phyloP scores from a whole-genome alignment of 2,113 vertebrate species.

The Pelobates fuscus region DNA sequence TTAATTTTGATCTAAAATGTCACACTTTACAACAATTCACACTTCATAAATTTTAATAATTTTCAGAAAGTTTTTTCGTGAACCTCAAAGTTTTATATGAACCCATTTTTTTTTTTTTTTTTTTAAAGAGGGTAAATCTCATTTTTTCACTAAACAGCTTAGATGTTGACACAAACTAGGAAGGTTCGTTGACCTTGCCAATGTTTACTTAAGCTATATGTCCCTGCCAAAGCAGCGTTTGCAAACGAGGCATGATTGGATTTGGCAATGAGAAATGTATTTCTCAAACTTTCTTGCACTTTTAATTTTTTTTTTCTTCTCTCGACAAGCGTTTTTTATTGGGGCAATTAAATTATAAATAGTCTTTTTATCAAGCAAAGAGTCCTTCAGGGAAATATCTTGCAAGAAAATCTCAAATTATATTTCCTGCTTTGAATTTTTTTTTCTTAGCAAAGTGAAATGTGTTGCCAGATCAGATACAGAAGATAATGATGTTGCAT shows the following conservation, averaged over 20 bases:
- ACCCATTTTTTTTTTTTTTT: too few relatives aligned
- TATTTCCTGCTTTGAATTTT: slow-evolving; percentile 28
- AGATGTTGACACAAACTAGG: not conserved
- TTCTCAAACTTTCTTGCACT: slow-evolving; percentile 1
- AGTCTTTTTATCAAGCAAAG: slow-evolving; percentile 38
- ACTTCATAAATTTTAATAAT: too few relatives aligned
- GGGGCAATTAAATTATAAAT: slow-evolving; percentile 47
- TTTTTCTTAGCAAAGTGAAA: not conserved
- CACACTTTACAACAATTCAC: too few relatives aligned
- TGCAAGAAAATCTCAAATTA: not conserved
- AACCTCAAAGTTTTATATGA: too few relatives aligned
- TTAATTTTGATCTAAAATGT: too few relatives aligned
- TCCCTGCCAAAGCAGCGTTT: slow-evolving; percentile 23
- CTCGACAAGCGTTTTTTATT: slow-evolving; percentile 34
- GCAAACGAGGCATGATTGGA: not conserved
- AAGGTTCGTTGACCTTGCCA: slow-evolving; percentile 32
- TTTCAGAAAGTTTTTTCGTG: too few relatives aligned
- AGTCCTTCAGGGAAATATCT: slow-evolving; percentile 8
- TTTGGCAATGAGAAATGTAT: slow-evolving; percentile 6
- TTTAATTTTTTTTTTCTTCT: not conserved
- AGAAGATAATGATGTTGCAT: not conserved
- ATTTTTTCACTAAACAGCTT: not conserved
- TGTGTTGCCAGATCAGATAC: slow-evolving; percentile 2
- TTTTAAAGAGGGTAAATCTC: too few relatives aligned
- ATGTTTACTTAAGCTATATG: slow-evolving; percentile 42